Percentiles rank a stretch among this genome's conserved stretches.
Evolutionary conservation across 30 jellyfish, hydroid and myxozoan genomes (phyloP).

Genomic region (Mastigias papua): DNA sequence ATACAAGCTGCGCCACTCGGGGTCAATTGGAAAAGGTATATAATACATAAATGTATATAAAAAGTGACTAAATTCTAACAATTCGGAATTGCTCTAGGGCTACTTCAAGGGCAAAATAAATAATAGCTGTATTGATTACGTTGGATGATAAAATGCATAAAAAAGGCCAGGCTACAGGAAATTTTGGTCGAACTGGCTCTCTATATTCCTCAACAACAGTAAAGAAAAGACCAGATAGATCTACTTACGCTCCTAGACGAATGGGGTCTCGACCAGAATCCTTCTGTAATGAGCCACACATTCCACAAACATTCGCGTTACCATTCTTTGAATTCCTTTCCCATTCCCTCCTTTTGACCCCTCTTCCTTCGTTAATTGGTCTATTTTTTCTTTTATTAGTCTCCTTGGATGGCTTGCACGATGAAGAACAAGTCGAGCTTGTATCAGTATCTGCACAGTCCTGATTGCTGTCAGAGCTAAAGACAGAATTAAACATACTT

Average conservation of each 20-base stretch:
- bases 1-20: too few relatives aligned
- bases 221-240: too few relatives aligned
- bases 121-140: too few relatives aligned
- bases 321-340: constrained; percentile 20
- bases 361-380: constrained; percentile 43
- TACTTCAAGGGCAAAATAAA: too few relatives aligned
- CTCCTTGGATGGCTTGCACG: constrained; percentile 38
- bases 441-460: constrained; percentile 37
- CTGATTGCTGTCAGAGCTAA: constrained; percentile 16
- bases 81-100: too few relatives aligned
- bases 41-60: too few relatives aligned
- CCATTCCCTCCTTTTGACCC: constrained; percentile 64
- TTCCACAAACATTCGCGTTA: constrained; percentile 69
- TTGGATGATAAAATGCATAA: too few relatives aligned
- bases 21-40: too few relatives aligned
- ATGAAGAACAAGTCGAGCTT: constrained; percentile 16
- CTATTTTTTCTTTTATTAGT: constrained; percentile 28
- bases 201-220: too few relatives aligned
- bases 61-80: too few relatives aligned
- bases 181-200: too few relatives aligned
- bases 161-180: too few relatives aligned
- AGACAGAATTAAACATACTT: background rate
- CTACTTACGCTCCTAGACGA: constrained; percentile 69
- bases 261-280: constrained; percentile 72
- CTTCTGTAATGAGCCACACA: constrained; percentile 72